These are phyloP conservation scores for Oncorhynchus nerka DNA, from an alignment of 2,113 vertebrate genomes.

Conservation along the genomic window DNA sequence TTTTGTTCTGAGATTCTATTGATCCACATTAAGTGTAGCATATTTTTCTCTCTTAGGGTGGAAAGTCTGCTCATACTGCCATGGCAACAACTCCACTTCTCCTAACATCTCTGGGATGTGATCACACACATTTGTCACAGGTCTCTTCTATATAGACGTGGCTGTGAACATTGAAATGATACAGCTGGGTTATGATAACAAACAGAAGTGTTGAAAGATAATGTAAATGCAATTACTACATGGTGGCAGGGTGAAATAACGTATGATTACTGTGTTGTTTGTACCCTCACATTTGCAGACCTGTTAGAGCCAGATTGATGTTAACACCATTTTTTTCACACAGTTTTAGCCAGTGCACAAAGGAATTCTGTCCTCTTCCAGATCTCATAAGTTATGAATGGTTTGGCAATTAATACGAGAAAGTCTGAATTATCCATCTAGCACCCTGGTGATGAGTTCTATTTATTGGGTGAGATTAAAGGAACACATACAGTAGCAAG, in stretches of 20 bases:
- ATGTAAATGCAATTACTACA: background rate
- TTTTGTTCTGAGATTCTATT: slow-evolving; percentile 37
- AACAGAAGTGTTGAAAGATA: background rate
- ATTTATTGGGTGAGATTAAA: slow-evolving; percentile 25
- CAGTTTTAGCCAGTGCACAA: background rate
- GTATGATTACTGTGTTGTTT: background rate
- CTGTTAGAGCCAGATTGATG: background rate
- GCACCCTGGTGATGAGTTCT: background rate
- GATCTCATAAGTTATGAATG: background rate
- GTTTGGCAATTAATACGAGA: background rate
- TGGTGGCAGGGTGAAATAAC: too few species aligned
- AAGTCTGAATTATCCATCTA: background rate
- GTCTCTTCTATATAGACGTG: background rate
- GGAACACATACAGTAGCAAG: background rate
- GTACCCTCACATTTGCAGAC: too few species aligned
- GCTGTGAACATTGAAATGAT: slow-evolving; percentile 30
- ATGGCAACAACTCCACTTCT: slow-evolving; percentile 36
- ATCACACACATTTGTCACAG: background rate
- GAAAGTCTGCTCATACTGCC: slow-evolving; percentile 29
- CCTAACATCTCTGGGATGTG: background rate
- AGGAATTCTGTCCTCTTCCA: too few species aligned
- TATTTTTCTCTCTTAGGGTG: slow-evolving; percentile 47
- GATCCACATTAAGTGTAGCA: slow-evolving; percentile 54
- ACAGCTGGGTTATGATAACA: slow-evolving; percentile 5
- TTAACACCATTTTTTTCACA: background rate